Evolutionary conservation across 1,140 invertebrate genomes (phyloP).

Genomic region (Lucilia cuprina): DNA sequence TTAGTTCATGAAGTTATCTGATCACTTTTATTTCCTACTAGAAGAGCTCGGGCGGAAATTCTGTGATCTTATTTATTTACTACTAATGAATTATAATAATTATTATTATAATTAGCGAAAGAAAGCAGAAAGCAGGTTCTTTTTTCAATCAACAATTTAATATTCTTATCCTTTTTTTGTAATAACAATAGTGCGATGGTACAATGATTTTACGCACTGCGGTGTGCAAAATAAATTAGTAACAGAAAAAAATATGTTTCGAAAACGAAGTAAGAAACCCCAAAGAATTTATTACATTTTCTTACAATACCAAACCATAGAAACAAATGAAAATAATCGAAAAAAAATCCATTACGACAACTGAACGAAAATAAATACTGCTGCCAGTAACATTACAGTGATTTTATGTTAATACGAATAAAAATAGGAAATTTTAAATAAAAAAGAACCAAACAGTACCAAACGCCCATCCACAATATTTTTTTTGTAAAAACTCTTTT

Average conservation of each 20-base stretch:
- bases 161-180: too few relatives aligned
- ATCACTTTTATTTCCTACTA: too few relatives aligned
- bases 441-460: neutral
- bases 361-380: neutral
- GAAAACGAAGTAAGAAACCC: neutral
- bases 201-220: neutral
- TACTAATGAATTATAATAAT: too few relatives aligned
- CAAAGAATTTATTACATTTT: neutral
- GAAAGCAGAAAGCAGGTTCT: too few relatives aligned
- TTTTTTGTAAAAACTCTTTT: neutral
- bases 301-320: neutral
- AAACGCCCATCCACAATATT: neutral
- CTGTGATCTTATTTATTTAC: too few relatives aligned
- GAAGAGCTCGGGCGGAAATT: too few relatives aligned
- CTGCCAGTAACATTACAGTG: neutral
- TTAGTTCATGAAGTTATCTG: too few relatives aligned
- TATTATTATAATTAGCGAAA: too few relatives aligned
- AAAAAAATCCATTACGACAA: neutral
- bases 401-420: neutral
- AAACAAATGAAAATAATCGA: neutral
- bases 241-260: neutral
- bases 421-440: neutral
- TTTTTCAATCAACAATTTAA: too few relatives aligned
- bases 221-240: neutral
- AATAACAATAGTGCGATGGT: too few relatives aligned